Base-by-base conservation (phyloP, 2,888 invertebrate genomes). In the Apocheima hispidaria region DNA sequence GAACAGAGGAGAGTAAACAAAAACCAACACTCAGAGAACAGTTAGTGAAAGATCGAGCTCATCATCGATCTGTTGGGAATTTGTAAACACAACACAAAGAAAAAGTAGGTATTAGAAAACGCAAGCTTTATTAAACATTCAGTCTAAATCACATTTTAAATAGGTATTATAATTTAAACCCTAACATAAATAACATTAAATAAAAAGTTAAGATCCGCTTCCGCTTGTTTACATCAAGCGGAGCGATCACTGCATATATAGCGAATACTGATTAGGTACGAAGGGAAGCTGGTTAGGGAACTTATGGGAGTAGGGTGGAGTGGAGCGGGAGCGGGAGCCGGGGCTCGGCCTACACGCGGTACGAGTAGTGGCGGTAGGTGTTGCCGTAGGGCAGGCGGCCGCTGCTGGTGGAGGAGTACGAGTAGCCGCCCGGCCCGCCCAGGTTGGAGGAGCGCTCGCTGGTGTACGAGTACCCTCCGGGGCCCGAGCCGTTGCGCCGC, bases 351-450 rank as follows among this genome's bases (percentile, higher is more conserved):
- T 96, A 97, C 85, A 97, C 96, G 90, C 96, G 96, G 93, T 97
- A 97, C 78, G 97, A 96, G 93, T 95, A 97, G 89, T 97, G 96
- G 81, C 97, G 96, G 92, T 97, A 97, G 79, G 90, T 92, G 82
- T 96, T 96, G 86, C 97, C 97, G 81, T 96, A 95, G 71, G 97
- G 97, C 84, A 97, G 94, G 85, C 96, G 95, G 84, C 97, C 97
- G 86, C 96, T 95, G 73, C 95, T 88, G 77, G 95, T 94, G 68
- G 96, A 96, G 74, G 96, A 96, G 93, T 97, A 97, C 83, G 96
- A 96, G 92, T 97, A 97, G 78, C 97, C 96, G 76, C 97, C 95
- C 72, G 97, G 97, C 69, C 96, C 96, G 82, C 95, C 95, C 83
- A 94, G 92, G 83, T 95, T 95, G 84, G 95, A 95, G 71, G 94